Conservation (phyloP, 2,888 invertebrate genomes). For the Frankliniella fusca region DNA sequence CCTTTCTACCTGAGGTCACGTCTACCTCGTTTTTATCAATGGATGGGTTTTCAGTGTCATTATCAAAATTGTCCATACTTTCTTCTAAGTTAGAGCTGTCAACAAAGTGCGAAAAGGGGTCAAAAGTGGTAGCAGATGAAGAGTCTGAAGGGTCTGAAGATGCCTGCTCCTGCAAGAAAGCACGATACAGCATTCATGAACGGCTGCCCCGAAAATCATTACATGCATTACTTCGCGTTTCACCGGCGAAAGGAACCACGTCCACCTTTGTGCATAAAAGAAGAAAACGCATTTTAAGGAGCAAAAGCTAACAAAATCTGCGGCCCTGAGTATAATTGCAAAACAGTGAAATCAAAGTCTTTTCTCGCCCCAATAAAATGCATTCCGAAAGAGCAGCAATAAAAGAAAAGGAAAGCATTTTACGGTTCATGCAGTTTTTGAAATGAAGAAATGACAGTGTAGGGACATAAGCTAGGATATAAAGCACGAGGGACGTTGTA, state of each 20-base stretch:
- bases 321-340: no score
- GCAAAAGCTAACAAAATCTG: no score
- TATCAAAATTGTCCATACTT: background rate
- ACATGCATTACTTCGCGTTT: background rate
- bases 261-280: no score
- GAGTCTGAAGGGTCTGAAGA: slow-evolving; percentile 12
- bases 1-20: background rate
- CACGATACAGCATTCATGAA: slow-evolving; percentile 13
- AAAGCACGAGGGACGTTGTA: background rate
- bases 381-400: background rate
- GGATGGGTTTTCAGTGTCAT: background rate
- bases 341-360: no score
- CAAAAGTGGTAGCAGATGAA: background rate
- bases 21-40: background rate
- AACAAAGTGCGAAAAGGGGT: background rate
- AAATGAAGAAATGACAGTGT: background rate
- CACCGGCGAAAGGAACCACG: no score
- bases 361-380: background rate
- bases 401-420: background rate
- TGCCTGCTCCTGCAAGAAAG: slow-evolving; percentile 16
- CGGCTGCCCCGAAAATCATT: background rate
- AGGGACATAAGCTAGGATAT: background rate
- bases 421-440: background rate
- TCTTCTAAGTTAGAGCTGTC: background rate
- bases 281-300: no score